Base-by-base conservation (phyloP, 2,113 vertebrate species). In the Bothrops jararaca region DNA sequence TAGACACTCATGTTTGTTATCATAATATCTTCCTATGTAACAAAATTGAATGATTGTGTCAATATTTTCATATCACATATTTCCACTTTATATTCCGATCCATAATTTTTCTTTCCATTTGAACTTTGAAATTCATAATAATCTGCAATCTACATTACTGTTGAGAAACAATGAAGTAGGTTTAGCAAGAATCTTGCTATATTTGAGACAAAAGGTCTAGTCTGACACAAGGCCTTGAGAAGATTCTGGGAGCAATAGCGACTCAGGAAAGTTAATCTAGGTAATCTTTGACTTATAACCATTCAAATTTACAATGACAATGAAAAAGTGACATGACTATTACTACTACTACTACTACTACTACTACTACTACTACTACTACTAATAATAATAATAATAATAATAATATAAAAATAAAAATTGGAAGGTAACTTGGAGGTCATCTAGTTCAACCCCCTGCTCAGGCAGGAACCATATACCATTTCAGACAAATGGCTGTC, bases 1-100 rank as follows among this genome's bases (percentile, higher is more conserved):
- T 26, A 1, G 58, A 13, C 10, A 45, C 0, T 13, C 50, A 24
- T 92, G 91, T 53, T 95, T 91, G 90, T 74, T 96, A 94, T 91
- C 95, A 42, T 74, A 86, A 34, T 86, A 29, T 90, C 53, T 94
- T 93, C 94, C 85, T 53, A 93, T 95, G 53, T n/a, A 96, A 60
- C 7, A 90, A 80, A 95, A 95, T 6, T 93, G 90, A 96, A 91
- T 85, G 64, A 92, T 5, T 85, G 92, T 64, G 95, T 88, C 93
- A 92, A 96, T 94, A 13, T 86, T 94, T 94, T 88, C 64, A 95
- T 93, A 95, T 93, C 20, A 48, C 53, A 80, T 69, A 34, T 95
- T 12, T 94, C 48, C 45, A 50, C 87, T n/a, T 94, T 96, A 29
- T 50, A 91, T 80, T 95, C 39, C 64, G 53, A 87, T 95, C 91